Percentiles rank a stretch among this genome's conserved stretches.
Evolutionary conservation across 2,113 vertebrate genomes (phyloP).

Genomic region (Leuciscus idus): DNA sequence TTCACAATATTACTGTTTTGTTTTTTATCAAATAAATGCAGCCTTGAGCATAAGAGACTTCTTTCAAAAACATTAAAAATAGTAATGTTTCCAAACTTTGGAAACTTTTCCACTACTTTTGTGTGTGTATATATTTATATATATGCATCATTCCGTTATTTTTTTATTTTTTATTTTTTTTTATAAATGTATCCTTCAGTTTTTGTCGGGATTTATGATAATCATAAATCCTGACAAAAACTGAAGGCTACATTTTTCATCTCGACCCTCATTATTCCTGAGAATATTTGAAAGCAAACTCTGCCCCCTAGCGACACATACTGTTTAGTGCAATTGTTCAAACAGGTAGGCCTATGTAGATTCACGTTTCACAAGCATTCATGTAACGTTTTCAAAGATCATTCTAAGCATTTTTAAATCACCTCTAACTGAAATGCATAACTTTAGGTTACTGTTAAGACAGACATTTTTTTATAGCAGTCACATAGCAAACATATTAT

Average conservation of each 20-base stretch:
- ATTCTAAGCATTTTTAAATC: neutral
- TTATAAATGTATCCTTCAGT: too few relatives aligned
- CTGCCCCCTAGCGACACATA: conserved; percentile 52
- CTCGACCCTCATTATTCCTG: neutral
- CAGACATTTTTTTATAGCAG: neutral
- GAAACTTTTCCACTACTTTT: too few relatives aligned
- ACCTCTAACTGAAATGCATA: neutral
- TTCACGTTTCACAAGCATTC: neutral
- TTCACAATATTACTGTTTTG: too few relatives aligned
- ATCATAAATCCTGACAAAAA: neutral
- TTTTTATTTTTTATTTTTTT: too few relatives aligned
- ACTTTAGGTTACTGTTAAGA: neutral
- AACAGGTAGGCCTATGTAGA: neutral
- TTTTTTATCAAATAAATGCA: too few relatives aligned
- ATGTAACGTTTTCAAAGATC: neutral
- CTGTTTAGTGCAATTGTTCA: neutral
- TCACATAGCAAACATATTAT: conserved; percentile 71
- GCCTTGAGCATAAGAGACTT: too few relatives aligned
- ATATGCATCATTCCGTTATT: too few relatives aligned
- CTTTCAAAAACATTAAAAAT: too few relatives aligned
- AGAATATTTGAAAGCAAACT: conserved; percentile 9
- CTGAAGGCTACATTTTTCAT: conserved; percentile 58
- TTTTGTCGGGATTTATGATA: too few relatives aligned
- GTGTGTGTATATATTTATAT: too few relatives aligned
- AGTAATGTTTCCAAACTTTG: too few relatives aligned